phyloP scores from a whole-genome alignment of 2,113 vertebrate genomes.

The Triplophysa siluroides region DNA sequence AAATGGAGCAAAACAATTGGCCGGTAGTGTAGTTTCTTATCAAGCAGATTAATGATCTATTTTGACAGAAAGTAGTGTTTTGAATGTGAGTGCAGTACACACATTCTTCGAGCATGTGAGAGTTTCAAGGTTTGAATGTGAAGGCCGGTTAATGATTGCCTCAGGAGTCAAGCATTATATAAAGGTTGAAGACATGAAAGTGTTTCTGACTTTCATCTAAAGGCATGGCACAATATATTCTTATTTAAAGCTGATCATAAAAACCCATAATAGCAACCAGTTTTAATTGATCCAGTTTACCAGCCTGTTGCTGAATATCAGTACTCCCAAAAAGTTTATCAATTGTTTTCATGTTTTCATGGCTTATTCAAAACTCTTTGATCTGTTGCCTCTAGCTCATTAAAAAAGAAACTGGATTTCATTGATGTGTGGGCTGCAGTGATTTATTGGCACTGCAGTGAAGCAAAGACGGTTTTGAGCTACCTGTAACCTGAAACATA shows the following conservation, averaged over 20 bases:
- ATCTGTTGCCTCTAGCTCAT: no score
- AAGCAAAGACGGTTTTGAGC: neutral
- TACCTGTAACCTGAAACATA: neutral
- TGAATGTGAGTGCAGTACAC: neutral
- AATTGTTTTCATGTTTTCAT: no score
- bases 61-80: slow-evolving; percentile 3
- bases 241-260: neutral
- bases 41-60: slow-evolving; percentile 8
- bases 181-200: slow-evolving; percentile 26
- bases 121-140: slow-evolving; percentile 47
- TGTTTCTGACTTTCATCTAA: neutral
- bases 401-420: neutral
- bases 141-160: slow-evolving; percentile 53
- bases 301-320: slow-evolving; percentile 5
- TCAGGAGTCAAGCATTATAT: slow-evolving; percentile 29
- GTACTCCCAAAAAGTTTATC: neutral
- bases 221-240: neutral
- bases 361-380: neutral
- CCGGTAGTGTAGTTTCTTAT: neutral
- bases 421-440: neutral
- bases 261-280: neutral
- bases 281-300: neutral
- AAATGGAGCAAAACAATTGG: no score
- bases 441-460: neutral
- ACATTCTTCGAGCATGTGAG: slow-evolving; percentile 41